Conservation (phyloP, 2,888 invertebrate genomes). For the Drosophila macrospina region DNA sequence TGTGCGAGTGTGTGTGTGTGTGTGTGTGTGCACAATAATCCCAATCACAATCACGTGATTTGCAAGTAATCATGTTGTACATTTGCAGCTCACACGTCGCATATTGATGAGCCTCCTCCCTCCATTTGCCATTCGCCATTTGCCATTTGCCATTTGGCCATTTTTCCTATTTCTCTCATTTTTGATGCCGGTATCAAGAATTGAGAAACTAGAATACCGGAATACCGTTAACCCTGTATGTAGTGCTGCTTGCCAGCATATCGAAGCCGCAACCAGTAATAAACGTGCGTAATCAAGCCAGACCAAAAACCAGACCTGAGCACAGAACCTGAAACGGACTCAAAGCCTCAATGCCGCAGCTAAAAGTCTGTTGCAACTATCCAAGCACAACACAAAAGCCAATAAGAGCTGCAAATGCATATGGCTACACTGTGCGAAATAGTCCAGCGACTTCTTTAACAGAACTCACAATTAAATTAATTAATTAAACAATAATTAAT, state of each 20-base stretch:
- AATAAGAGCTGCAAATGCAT: constrained; percentile 51
- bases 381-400: constrained; percentile 72
- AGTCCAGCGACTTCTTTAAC: not conserved
- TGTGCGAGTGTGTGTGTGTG: constrained; percentile 8
- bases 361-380: constrained; percentile 28
- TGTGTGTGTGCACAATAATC: constrained; percentile 61
- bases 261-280: constrained; percentile 62
- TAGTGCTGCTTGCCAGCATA: constrained; percentile 23
- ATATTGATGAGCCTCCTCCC: constrained; percentile 79
- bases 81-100: constrained; percentile 71
- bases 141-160: too few relatives aligned
- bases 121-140: too few relatives aligned
- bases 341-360: constrained; percentile 1
- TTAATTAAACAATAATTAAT: too few relatives aligned
- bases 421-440: constrained; percentile 27
- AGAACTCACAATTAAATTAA: not conserved
- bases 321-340: not conserved
- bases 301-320: constrained; percentile 10
- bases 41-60: constrained; percentile 77
- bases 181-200: too few relatives aligned
- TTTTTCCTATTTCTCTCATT: too few relatives aligned
- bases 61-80: constrained; percentile 81
- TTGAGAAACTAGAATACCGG: constrained; percentile 43
- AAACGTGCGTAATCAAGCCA: constrained; percentile 77
- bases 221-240: constrained; percentile 48